Conservation (phyloP, 2,888 invertebrate species). For the Eurois occulta region DNA sequence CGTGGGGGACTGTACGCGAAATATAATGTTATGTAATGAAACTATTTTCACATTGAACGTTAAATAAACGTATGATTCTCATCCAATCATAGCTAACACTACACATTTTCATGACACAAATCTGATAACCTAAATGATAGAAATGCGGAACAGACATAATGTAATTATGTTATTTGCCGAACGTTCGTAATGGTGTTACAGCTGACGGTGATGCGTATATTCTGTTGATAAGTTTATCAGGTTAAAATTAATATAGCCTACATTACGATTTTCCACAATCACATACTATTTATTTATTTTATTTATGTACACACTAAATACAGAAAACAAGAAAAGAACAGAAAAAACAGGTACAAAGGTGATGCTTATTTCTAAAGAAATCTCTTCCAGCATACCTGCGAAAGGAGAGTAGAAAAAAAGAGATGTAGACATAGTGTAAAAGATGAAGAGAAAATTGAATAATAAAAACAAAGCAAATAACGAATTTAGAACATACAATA, state of each 20-base stretch:
- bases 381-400: too few relatives aligned
- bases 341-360: too few relatives aligned
- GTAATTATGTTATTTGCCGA: constrained; percentile 12
- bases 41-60: background rate
- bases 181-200: background rate
- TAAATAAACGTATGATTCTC: background rate
- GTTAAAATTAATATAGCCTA: background rate
- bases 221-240: background rate
- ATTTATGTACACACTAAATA: too few relatives aligned
- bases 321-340: too few relatives aligned
- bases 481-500: too few relatives aligned
- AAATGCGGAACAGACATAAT: constrained; percentile 7
- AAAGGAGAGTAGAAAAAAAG: too few relatives aligned
- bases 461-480: too few relatives aligned
- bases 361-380: too few relatives aligned
- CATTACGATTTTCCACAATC: background rate
- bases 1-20: rapidly evolving
- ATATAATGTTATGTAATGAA: background rate
- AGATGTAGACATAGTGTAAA: too few relatives aligned
- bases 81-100: background rate
- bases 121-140: constrained; percentile 10
- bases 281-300: too few relatives aligned
- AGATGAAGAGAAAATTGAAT: too few relatives aligned
- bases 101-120: background rate
- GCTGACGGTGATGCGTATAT: background rate